Percentiles rank a stretch among this genome's conserved stretches.
Conservation (phyloP, 2,113 vertebrate species). For the Alosa alosa region DNA sequence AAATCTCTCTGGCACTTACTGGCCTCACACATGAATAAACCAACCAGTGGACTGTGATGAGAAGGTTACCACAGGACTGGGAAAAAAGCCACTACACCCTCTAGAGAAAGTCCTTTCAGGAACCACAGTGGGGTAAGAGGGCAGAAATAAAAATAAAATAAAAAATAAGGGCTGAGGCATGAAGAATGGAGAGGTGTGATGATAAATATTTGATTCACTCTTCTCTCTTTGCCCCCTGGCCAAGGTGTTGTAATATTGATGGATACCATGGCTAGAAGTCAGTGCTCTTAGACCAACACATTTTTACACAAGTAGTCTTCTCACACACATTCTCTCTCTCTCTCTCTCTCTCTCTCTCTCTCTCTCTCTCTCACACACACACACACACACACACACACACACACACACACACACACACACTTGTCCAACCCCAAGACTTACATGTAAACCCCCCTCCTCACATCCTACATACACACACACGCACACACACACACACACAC, state of each 20-base stretch:
- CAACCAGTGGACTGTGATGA: not conserved
- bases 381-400: constrained; percentile 18
- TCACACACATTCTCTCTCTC: not conserved
- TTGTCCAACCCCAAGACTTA: too few species aligned
- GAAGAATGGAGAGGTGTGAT: constrained; percentile 35
- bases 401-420: not conserved
- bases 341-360: too few species aligned
- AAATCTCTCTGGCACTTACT: not conserved
- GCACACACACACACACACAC: constrained; percentile 25
- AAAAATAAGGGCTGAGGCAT: constrained; percentile 19
- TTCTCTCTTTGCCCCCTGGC: constrained; percentile 45
- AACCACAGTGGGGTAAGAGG: not conserved
- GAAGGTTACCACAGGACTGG: not conserved
- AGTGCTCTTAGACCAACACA: constrained; percentile 37
- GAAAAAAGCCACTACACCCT: not conserved
- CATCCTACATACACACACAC: not conserved
- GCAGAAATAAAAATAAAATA: not conserved
- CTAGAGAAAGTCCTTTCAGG: not conserved
- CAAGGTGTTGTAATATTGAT: constrained; percentile 63
- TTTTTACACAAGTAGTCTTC: not conserved
- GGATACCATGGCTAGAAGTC: constrained; percentile 48
- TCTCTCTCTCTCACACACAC: not conserved
- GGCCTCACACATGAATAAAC: not conserved
- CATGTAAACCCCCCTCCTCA: too few species aligned
- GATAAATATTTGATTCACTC: constrained; percentile 66